Conservation (phyloP, 2,113 vertebrate genomes). For the Gracilinanus agilis region DNA sequence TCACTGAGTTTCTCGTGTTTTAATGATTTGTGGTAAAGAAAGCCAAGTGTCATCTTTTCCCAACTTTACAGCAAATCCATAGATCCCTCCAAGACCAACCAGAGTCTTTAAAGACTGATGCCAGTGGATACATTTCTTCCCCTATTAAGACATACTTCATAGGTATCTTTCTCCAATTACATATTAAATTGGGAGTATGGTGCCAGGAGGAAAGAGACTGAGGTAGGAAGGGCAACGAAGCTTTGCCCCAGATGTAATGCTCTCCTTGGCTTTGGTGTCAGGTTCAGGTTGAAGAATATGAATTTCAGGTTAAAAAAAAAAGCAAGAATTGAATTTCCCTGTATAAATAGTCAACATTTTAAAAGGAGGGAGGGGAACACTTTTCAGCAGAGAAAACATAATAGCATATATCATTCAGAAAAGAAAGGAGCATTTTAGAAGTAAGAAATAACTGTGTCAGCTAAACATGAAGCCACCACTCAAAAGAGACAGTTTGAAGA, state of each 20-base stretch:
- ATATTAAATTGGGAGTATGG: not conserved
- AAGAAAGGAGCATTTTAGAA: not conserved
- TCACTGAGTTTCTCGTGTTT: constrained; percentile 73
- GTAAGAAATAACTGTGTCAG: constrained; percentile 23
- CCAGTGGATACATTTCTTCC: constrained; percentile 54
- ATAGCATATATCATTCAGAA: not conserved
- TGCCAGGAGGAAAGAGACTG: not conserved
- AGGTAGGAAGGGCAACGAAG: not conserved
- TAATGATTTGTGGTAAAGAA: constrained; percentile 76
- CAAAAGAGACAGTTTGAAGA: not conserved
- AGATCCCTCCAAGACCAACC: constrained; percentile 73
- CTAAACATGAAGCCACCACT: not conserved
- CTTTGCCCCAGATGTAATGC: not conserved
- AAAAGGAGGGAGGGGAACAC: not conserved
- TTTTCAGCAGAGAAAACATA: not conserved
- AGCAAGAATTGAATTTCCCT: not conserved
- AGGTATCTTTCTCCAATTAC: not conserved
- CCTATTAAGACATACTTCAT: not conserved
- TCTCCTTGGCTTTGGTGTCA: not conserved
- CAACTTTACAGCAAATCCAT: constrained; percentile 76
- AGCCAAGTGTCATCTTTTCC: constrained; percentile 74
- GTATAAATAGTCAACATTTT: not conserved
- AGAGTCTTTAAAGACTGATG: constrained; percentile 66
- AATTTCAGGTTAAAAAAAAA: not conserved
- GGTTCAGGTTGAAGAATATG: not conserved